Evolutionary conservation across 2,113 vertebrate genomes (phyloP), one percentile per base, ranked within the genome.

Genomic region (Oncorhynchus tshawytscha): DNA sequence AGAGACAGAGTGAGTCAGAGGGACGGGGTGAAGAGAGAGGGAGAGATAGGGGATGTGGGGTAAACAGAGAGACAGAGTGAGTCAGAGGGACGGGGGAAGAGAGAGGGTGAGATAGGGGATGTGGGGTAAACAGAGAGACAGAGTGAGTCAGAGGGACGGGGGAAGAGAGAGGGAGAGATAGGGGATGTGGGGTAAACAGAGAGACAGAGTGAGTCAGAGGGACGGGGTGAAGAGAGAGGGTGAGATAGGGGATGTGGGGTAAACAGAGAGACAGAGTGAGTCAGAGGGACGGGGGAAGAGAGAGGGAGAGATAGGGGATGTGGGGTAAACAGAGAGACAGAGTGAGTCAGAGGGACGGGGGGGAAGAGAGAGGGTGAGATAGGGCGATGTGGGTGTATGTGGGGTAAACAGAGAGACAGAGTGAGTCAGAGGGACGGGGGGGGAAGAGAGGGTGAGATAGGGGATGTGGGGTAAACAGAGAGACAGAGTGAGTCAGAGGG

Each of bases 241-340:
- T n/a, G n/a, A 34, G 31, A 34, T 5, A 6, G 31, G 31, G 31
- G 31, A 34, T 34, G 31, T 34, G 31, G 5, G 31, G 31, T 34
- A 34, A 34, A 34, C 31, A 34, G 31, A 34, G 31, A 34, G 5
- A 34, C 5, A 34, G 31, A 34, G 31, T 34, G 31, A 34, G 31
- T 34, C 31, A 34, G 31, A 34, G 31, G 31, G 31, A 34, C 0
- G 31, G 31, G 5, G 1, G n/a, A 6, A 6, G 31, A 34, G 31
- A 34, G 31, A 1, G 31, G 5, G 5, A 31, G 31, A 34, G 31
- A 34, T 6, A 6, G 31, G 31, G 5, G 31, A 6, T 34, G 31
- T 34, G 31, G 5, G 31, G 31, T 34, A 34, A 34, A 79, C 54
- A 68, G 67, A 76, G 45, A 85, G 7, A 54, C 7, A 57, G 22